A percentile compares a stretch with the other conserved stretches of the same genome.
phyloP scores from a whole-genome alignment of 2,888 invertebrate species.

The Aleiodes leptofemur region DNA sequence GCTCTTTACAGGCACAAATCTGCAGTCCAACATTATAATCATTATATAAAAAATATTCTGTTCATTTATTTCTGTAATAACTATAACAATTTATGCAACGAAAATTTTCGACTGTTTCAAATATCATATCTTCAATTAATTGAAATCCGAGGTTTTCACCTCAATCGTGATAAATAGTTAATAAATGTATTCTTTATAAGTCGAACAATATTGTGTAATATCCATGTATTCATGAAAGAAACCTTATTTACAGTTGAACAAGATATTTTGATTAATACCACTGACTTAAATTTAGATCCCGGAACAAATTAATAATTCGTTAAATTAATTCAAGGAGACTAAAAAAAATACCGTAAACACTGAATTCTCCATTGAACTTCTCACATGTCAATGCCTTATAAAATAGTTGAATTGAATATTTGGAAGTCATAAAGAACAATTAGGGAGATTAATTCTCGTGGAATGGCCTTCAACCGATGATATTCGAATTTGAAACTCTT shows the following conservation, averaged over 20 bases:
- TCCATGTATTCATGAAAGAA: not conserved
- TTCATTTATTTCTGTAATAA: too few relatives aligned
- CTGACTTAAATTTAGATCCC: slow-evolving; percentile 19
- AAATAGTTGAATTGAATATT: too few relatives aligned
- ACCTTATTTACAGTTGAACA: not conserved
- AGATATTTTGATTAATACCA: slow-evolving; percentile 19
- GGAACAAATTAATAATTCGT: not conserved
- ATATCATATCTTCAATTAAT: not conserved
- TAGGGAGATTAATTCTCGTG: too few relatives aligned
- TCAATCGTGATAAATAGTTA: slow-evolving; percentile 10
- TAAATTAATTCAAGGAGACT: slow-evolving; percentile 15
- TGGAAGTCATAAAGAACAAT: too few relatives aligned
- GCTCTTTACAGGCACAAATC: too few relatives aligned
- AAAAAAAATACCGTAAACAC: not conserved
- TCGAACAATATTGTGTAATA: not conserved
- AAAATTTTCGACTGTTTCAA: not conserved
- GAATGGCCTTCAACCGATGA: too few relatives aligned
- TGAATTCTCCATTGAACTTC: too few relatives aligned
- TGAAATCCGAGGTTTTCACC: not conserved
- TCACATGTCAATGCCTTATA: too few relatives aligned
- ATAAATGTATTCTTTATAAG: not conserved
- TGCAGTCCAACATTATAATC: too few relatives aligned
- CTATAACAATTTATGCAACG: too few relatives aligned
- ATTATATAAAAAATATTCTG: too few relatives aligned
- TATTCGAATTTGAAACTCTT: too few relatives aligned